Evolutionary conservation across 2,797 vertebrate genomes (phyloP), one percentile per base, ranked within the genome.

Genomic region (Phrynocephalus vlangalii): DNA sequence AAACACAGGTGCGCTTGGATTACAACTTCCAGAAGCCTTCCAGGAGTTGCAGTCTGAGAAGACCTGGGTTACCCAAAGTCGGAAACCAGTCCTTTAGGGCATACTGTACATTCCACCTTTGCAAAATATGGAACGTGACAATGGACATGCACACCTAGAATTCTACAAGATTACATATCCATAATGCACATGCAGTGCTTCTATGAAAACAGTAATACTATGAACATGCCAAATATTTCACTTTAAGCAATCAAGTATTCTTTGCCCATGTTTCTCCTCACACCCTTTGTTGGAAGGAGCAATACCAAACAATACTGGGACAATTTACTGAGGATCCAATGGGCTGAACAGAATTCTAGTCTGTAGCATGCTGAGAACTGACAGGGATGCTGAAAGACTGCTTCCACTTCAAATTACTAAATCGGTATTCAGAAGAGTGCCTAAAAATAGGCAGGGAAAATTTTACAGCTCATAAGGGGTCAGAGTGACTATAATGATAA

Each of bases 311-410:
- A 56, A 75, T 8, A 48, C 22, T 70, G 33, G 33, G 20, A 28
- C 52, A 68, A 67, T n/a, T 82, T 50, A 28, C 33, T 66, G 2
- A 63, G 44, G 24, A 11, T 20, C 18, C 28, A 75, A 7, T 24
- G n/a, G 33, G 0, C 18, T 18, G 18, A 75, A 24, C 22, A 52
- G 0, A 73, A 82, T 48, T 86, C 85, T 77, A 66, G 22, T 81
- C 66, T 82, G 91, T 80, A 76, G 7, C 30, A 66, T 50, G 1
- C 15, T 48, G 86, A 94, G 93, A 93, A 89, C 93, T 95, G 90
- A 90, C 92, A 89, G 93, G 92, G 93, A 92, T 95, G 93, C 94
- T 95, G 91, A 95, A 95, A 95, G 93, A 84, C 71, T 87, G n/a
- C 88, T 88, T 76, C 75, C 84, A 80, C 73, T 88, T 89, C 90